Evolutionary conservation across 2,888 invertebrate genomes (phyloP).

Genomic region (Tetranychus truncatus): DNA sequence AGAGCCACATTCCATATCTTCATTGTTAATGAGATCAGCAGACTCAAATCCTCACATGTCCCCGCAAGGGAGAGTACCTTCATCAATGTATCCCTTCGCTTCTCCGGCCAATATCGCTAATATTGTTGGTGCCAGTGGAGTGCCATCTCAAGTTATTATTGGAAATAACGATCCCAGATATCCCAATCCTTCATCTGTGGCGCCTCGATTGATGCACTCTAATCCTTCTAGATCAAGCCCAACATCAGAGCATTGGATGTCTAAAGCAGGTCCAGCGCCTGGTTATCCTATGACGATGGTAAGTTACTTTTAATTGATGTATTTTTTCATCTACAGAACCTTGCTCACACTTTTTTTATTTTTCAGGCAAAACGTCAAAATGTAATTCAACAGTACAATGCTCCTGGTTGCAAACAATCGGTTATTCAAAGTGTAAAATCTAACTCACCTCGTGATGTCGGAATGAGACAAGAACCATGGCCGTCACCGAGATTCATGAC

Average conservation of each 20-base stretch:
- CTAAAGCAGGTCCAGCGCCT: neutral
- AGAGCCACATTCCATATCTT: conserved; percentile 1
- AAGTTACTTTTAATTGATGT: neutral
- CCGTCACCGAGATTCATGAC: neutral
- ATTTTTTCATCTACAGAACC: neutral
- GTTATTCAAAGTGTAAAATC: conserved; percentile 29
- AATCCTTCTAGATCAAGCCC: neutral
- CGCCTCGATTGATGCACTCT: neutral
- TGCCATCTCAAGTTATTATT: neutral
- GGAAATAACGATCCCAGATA: neutral
- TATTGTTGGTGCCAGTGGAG: neutral
- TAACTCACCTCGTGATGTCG: conserved; percentile 26
- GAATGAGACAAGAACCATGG: conserved; percentile 21
- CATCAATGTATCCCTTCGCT: conserved; percentile 2
- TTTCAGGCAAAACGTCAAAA: conserved; percentile 40
- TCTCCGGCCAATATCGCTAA: neutral
- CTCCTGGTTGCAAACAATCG: conserved; percentile 24
- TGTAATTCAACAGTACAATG: conserved; percentile 44
- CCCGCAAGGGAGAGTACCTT: neutral
- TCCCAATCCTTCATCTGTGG: neutral
- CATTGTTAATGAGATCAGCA: neutral
- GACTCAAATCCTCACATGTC: conserved; percentile 2
- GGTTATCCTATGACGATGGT: neutral
- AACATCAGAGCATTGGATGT: conserved; percentile 6
- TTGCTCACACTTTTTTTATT: neutral